Evolutionary conservation across 1,140 invertebrate genomes (phyloP).

Genomic region (Halesus radiatus): DNA sequence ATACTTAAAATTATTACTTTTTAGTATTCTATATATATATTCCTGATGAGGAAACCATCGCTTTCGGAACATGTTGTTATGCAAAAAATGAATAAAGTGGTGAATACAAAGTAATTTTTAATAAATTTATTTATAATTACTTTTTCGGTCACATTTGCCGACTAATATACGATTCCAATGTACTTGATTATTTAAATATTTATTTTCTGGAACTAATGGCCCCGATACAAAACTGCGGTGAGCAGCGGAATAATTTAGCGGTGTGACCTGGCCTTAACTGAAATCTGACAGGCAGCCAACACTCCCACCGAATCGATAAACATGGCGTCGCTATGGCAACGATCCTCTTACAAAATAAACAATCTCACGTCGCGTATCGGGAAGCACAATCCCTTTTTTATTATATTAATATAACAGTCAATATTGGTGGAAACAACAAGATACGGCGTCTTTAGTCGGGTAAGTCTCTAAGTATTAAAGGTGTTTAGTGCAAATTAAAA

Average conservation of each 20-base stretch:
- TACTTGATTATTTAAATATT: background rate
- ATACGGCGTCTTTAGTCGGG: conserved; percentile 24
- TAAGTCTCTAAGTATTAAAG: conserved; percentile 13
- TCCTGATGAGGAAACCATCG: no score
- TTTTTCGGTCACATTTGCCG: background rate
- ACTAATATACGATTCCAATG: background rate
- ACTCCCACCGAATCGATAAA: conserved; percentile 65
- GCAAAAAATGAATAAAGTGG: no score
- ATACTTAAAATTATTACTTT: no score
- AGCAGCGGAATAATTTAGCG: background rate
- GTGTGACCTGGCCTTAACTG: conserved; percentile 16
- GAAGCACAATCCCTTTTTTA: conserved; percentile 66
- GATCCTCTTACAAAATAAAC: conserved; percentile 72
- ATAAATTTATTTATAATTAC: no score
- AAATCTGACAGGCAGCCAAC: conserved; percentile 40
- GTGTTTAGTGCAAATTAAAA: background rate
- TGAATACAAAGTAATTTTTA: no score
- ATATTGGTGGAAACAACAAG: conserved; percentile 62
- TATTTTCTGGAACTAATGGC: background rate
- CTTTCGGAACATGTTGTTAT: no score
- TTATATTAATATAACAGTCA: conserved; percentile 68
- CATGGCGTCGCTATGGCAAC: conserved; percentile 65
- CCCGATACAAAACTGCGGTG: background rate
- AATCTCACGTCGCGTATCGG: conserved; percentile 61
- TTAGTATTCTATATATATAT: no score